Evolutionary conservation across 2,888 invertebrate genomes (phyloP).

Genomic region (Pheosia gnoma): DNA sequence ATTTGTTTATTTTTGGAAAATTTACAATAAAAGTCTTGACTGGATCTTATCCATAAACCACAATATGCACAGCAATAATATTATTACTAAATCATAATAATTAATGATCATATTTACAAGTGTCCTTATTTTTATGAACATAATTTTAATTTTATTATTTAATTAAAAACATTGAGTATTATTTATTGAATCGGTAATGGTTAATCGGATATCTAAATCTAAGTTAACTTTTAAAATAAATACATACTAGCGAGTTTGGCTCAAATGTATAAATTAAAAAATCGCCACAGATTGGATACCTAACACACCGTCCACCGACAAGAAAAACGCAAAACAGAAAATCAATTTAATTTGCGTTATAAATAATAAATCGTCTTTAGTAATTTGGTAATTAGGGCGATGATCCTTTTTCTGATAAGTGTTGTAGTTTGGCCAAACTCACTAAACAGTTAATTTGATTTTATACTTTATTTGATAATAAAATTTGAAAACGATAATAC

Average conservation of each 20-base stretch:
- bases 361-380: too few species aligned
- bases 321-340: too few species aligned
- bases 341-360: too few species aligned
- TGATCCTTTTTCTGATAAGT: too few species aligned
- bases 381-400: too few species aligned
- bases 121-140: slow-evolving; percentile 54
- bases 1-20: slow-evolving; percentile 78
- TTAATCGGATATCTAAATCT: background rate
- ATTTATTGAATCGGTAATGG: background rate
- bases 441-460: too few species aligned
- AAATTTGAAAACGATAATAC: background rate
- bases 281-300: too few species aligned
- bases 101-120: slow-evolving; percentile 65
- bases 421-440: too few species aligned
- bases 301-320: too few species aligned
- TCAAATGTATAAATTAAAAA: background rate
- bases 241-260: background rate
- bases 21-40: slow-evolving; percentile 80
- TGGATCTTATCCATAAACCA: slow-evolving; percentile 83
- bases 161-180: slow-evolving; percentile 1
- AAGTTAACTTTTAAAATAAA: background rate
- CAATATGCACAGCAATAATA: slow-evolving; percentile 77
- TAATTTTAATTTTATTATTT: slow-evolving; percentile 6
- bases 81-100: slow-evolving; percentile 39
- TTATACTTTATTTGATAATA: too few species aligned